phyloP scores from a whole-genome alignment of 37 sponge, comb jelly and placozoan genomes.

The Haliclona indistincta region DNA sequence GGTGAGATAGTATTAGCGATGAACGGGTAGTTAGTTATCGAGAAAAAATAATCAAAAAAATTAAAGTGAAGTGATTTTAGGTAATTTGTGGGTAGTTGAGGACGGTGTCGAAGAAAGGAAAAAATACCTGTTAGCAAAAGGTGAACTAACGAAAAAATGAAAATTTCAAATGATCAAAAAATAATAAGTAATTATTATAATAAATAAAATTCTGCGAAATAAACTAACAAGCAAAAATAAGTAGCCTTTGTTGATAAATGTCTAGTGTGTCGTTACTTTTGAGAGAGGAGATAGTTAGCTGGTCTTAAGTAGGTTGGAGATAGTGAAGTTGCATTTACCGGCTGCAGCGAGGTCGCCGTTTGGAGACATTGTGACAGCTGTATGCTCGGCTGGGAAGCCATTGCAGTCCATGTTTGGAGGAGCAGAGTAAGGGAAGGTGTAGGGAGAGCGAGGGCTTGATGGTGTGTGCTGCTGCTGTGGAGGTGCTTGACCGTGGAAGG shows the following conservation, averaged over 20 bases:
- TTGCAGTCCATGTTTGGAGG: conserved; percentile 15
- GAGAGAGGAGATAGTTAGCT: background rate
- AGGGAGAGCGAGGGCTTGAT: background rate
- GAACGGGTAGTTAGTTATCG: too few species aligned
- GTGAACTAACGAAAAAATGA: too few species aligned
- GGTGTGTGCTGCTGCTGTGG: background rate
- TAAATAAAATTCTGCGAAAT: too few species aligned
- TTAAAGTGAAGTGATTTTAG: too few species aligned
- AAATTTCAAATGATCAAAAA: too few species aligned
- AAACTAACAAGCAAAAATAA: too few species aligned
- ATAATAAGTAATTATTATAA: conserved; percentile 5
- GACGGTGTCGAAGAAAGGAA: too few species aligned
- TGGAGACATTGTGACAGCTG: background rate
- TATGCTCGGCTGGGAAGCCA: conserved; percentile 26
- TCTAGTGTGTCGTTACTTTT: background rate
- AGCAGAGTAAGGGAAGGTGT: background rate
- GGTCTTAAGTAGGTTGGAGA: conserved; percentile 65
- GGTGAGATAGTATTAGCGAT: too few species aligned
- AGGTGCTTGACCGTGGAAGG: too few species aligned
- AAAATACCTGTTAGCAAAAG: too few species aligned
- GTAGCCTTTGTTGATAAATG: background rate
- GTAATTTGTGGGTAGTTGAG: too few species aligned
- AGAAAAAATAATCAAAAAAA: too few species aligned
- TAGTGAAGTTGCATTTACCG: conserved; percentile 62
- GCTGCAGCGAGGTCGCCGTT: conserved; percentile 11